These are phyloP conservation scores for Cladorhizidae sp. DNA, from an alignment of 37 sponge, comb jelly and placozoan genomes.

Conservation along the genomic window DNA sequence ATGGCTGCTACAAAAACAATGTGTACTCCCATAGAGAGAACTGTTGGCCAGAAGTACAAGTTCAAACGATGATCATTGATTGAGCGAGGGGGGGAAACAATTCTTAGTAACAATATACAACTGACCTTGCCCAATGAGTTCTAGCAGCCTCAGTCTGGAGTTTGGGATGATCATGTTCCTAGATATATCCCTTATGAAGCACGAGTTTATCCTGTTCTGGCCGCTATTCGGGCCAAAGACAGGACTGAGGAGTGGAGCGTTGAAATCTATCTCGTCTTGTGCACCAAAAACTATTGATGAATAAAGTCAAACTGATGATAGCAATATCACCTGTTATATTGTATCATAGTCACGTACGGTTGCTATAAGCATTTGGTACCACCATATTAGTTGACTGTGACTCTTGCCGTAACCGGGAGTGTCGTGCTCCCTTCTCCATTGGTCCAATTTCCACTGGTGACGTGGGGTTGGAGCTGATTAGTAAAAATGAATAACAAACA, in stretches of 20 bases:
- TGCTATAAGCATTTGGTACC: constrained; percentile 4
- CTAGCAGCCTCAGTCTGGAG: constrained; percentile 23
- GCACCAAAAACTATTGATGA: not conserved
- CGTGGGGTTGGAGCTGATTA: constrained; percentile 1
- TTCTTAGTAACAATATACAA: too few relatives aligned
- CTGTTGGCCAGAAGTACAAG: too few relatives aligned
- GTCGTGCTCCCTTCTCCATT: not conserved
- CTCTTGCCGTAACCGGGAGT: not conserved
- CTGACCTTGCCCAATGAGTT: constrained; percentile 32
- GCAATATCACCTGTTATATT: not conserved
- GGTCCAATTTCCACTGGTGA: not conserved
- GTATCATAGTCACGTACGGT: not conserved
- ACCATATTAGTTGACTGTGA: not conserved
- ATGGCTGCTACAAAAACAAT: too few relatives aligned
- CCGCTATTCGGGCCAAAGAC: not conserved
- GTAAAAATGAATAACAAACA: too few relatives aligned
- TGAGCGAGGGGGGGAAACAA: too few relatives aligned
- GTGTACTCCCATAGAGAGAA: too few relatives aligned
- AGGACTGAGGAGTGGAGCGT: constrained; percentile 4
- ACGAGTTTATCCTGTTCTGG: constrained; percentile 14
- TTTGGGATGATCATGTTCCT: constrained; percentile 36
- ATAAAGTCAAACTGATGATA: too few relatives aligned
- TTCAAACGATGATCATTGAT: too few relatives aligned
- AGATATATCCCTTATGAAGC: constrained; percentile 28
- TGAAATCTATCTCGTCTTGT: constrained; percentile 11